Evolutionary conservation across 1,140 invertebrate species (phyloP), one percentile per base, ranked within the genome.

Genomic region (Hesperophylax magnus): DNA sequence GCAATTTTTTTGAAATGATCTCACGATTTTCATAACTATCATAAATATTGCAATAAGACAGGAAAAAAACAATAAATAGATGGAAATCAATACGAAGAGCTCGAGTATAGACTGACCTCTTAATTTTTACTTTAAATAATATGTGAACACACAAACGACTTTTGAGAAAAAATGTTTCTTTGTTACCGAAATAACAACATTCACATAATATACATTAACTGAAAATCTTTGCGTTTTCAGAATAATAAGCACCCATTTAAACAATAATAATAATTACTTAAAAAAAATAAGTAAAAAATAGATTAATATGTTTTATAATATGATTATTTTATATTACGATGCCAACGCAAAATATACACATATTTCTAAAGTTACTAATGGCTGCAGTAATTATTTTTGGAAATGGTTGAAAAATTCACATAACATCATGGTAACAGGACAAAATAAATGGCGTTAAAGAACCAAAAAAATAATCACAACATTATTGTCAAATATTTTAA

Each of bases 201-300:
- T 14, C 39, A 20, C 8, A 61, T 61, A 61, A 60, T 14, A 60
- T 60, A 56, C 54, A 56, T 56, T 56, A 56, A 56, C 5, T 20
- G 18, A 56, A 18, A 14, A 14, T 3, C 20, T 14, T 61, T 61
- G 20, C n/a, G 24, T 61, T 61, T 61, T 61, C 24, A 24, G 24
- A 24, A 61, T 22, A 61, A 61, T 24, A 61, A 61, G 58, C 58
- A 61, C 58, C 58, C 58, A 61, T 61, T 61, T 61, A 61, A 61
- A 47, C 39, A 47, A 47, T 47, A 47, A 47, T 47, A 47, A 47
- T 24, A 24, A 61, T 61, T 24, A 22, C 58, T 61, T 61, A 61
- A 61, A 61, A 47, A 34, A 61, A 61, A 22, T 15, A 61, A 22
- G 18, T 22, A 61, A 61, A 61, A 61, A 14, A 22, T 61, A 61